These are phyloP conservation scores for Nesogale talazaci DNA, from an alignment of 2,113 vertebrate species.

Conservation along the genomic window DNA sequence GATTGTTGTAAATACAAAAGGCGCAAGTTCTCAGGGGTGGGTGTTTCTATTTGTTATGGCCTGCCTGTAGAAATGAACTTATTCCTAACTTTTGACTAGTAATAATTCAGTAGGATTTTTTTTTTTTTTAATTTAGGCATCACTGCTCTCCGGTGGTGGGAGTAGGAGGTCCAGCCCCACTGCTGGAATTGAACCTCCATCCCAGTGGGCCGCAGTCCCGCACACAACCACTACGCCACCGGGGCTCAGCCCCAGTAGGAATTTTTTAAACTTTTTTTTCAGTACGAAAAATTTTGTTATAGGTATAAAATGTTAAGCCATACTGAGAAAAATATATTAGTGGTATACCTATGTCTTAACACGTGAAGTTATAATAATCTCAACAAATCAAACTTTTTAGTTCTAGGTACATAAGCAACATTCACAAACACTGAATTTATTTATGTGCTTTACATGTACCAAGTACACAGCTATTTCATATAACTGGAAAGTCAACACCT, in stretches of 20 bases:
- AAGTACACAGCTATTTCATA: not conserved
- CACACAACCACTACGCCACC: no score
- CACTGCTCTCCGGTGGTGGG: no score
- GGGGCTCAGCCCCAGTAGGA: no score
- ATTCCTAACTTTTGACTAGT: conserved; percentile 20
- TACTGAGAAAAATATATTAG: not conserved
- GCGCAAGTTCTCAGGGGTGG: conserved; percentile 24
- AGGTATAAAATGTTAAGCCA: conserved; percentile 9
- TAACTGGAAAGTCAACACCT: conserved; percentile 29
- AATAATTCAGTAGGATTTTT: conserved; percentile 22
- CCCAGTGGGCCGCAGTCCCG: no score
- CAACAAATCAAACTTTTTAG: conserved; percentile 1
- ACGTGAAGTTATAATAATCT: not conserved
- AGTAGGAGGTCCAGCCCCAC: no score
- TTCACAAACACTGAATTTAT: not conserved
- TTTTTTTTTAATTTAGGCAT: no score
- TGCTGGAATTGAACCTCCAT: no score
- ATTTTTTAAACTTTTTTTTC: no score
- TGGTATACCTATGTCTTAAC: not conserved
- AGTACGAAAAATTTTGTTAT: conserved; percentile 28
- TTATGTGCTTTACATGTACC: not conserved
- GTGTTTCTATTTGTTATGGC: not conserved
- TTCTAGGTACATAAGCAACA: not conserved
- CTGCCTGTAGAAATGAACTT: not conserved
- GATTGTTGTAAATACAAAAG: not conserved